Evolutionary conservation across 2,888 invertebrate species (phyloP).

Genomic region (Dryobota labecula): DNA sequence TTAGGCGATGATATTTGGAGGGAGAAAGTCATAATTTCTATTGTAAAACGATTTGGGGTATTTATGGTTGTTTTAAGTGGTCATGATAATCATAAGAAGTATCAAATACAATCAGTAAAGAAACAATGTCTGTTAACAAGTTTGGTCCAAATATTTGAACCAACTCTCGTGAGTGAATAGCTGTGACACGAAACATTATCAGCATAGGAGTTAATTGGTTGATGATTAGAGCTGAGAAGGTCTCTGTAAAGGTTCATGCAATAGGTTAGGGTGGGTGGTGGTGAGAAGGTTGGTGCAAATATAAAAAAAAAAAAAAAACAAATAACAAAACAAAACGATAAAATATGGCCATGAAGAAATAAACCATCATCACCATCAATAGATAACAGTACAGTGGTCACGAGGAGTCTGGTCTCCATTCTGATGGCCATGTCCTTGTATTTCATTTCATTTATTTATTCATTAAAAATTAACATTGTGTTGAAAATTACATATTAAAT

Average conservation of each 20-base stretch:
- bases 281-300: no score
- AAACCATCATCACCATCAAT: not conserved
- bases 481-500: no score
- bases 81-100: not conserved
- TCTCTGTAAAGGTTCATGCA: not conserved
- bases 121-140: not conserved
- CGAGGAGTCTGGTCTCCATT: not conserved
- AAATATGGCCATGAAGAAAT: rapidly evolving
- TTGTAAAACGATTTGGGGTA: constrained; percentile 7
- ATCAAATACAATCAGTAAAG: no score
- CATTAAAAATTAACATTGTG: no score
- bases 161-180: not conserved
- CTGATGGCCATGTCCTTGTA: not conserved
- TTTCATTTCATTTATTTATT: no score
- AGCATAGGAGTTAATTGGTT: not conserved
- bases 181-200: not conserved
- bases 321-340: no score
- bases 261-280: no score
- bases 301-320: no score
- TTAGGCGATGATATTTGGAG: constrained; percentile 38
- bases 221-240: not conserved
- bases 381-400: not conserved
- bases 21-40: constrained; percentile 35
- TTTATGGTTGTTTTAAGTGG: constrained; percentile 3
- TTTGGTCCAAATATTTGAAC: not conserved